Percentiles rank a stretch among this genome's conserved stretches.
Evolutionary conservation across 2,113 vertebrate species (phyloP).

Genomic region (Piprites chloris): DNA sequence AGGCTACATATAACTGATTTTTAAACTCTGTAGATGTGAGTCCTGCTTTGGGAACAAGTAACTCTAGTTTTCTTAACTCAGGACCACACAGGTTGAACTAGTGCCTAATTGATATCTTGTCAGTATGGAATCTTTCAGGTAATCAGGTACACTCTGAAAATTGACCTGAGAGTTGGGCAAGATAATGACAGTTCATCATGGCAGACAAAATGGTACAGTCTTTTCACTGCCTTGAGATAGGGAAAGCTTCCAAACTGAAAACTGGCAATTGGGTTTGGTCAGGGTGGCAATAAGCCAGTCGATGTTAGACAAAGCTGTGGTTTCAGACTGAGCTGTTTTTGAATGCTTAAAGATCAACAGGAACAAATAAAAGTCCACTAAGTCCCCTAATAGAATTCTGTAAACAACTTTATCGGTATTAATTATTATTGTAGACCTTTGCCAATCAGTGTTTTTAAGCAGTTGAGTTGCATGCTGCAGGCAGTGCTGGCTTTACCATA

Average conservation of each 20-base stretch:
- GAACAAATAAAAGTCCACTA: not conserved
- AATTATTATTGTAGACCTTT: slow-evolving; percentile 31
- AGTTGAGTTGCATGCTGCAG: not conserved
- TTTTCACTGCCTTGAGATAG: not conserved
- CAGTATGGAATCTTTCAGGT: not conserved
- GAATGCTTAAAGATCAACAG: not conserved
- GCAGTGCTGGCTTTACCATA: slow-evolving; percentile 35
- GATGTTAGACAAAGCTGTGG: not conserved
- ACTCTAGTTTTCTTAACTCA: not conserved
- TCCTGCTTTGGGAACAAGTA: not conserved
- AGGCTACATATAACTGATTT: not conserved
- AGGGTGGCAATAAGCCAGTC: not conserved
- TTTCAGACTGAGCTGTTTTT: slow-evolving; percentile 14
- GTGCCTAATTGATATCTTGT: not conserved
- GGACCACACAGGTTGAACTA: not conserved
- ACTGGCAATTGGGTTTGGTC: not conserved
- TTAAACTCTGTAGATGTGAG: not conserved
- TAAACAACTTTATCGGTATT: not conserved
- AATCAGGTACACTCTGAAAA: not conserved
- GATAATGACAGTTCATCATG: not conserved
- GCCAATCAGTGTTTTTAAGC: slow-evolving; percentile 27
- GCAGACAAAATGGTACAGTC: not conserved
- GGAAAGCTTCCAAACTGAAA: not conserved
- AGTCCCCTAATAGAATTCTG: not conserved
- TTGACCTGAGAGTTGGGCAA: not conserved